These are phyloP conservation scores for Cerastoderma edule DNA, from an alignment of 2,888 invertebrate genomes.

Conservation along the genomic window DNA sequence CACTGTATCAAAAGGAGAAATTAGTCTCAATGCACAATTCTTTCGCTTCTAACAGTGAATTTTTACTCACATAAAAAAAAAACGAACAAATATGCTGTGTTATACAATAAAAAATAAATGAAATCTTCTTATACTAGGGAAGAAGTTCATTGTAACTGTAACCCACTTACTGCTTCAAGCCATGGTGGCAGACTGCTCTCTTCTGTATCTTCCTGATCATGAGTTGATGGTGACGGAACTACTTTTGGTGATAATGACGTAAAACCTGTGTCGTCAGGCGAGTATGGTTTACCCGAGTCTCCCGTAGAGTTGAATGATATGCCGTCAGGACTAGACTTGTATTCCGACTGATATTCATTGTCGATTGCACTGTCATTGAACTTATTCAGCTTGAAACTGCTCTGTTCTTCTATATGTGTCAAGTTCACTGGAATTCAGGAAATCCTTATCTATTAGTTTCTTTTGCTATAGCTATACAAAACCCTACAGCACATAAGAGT, in stretches of 20 bases:
- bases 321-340: conserved; percentile 28
- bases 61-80: too few species aligned
- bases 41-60: too few species aligned
- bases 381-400: background rate
- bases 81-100: too few species aligned
- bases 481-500: too few species aligned
- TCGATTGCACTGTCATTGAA: conserved; percentile 47
- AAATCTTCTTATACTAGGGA: too few species aligned
- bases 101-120: too few species aligned
- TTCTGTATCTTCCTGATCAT: conserved; percentile 15
- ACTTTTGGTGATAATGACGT: conserved; percentile 33
- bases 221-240: conserved; percentile 7
- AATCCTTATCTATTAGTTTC: too few species aligned
- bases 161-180: conserved; percentile 67
- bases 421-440: conserved; percentile 32
- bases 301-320: conserved; percentile 19
- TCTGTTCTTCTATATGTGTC: conserved; percentile 14
- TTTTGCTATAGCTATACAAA: too few species aligned
- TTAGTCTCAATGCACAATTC: too few species aligned
- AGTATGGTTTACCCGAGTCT: conserved; percentile 65
- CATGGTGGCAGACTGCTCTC: conserved; percentile 59
- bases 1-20: too few species aligned
- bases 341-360: conserved; percentile 26
- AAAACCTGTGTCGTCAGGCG: conserved; percentile 52
- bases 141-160: too few species aligned